Conservation (phyloP, 1,140 invertebrate species). For the Cotesia chilonis region DNA sequence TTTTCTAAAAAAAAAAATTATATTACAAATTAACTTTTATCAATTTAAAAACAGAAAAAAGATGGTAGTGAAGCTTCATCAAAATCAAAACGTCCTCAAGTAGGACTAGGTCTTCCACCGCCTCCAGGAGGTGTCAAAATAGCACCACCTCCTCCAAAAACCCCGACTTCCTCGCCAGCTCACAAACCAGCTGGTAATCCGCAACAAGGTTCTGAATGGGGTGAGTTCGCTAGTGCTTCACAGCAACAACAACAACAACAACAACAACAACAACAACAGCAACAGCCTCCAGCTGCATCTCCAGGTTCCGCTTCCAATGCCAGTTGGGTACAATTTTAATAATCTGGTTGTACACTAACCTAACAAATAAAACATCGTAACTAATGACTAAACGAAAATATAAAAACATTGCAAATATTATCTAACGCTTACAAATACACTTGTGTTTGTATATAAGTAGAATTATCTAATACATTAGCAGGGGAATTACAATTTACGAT, state of each 20-base stretch:
- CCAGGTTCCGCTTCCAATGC: slow-evolving; percentile 65
- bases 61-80: slow-evolving; percentile 78
- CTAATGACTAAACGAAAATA: not conserved
- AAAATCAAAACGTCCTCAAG: slow-evolving; percentile 69
- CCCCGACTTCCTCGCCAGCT: slow-evolving; percentile 76
- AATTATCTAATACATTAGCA: slow-evolving; percentile 21
- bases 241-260: slow-evolving; percentile 59
- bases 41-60: slow-evolving; percentile 76
- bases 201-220: slow-evolving; percentile 74
- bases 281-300: slow-evolving; percentile 55
- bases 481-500: not conserved
- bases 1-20: not conserved
- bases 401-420: not conserved
- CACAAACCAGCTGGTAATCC: slow-evolving; percentile 70
- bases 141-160: slow-evolving; percentile 72
- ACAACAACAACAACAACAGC: slow-evolving; percentile 63
- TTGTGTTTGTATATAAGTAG: slow-evolving; percentile 26
- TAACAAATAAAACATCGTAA: not conserved
- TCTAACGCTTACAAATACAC: slow-evolving; percentile 9
- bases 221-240: slow-evolving; percentile 75
- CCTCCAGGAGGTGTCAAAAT: slow-evolving; percentile 81
- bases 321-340: slow-evolving; percentile 80
- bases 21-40: slow-evolving; percentile 32
- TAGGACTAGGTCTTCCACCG: slow-evolving; percentile 80
- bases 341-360: not conserved